Percentiles rank a stretch among this genome's conserved stretches.
Conservation (phyloP, 2,797 vertebrate species). For the Enteromius viviparus region DNA sequence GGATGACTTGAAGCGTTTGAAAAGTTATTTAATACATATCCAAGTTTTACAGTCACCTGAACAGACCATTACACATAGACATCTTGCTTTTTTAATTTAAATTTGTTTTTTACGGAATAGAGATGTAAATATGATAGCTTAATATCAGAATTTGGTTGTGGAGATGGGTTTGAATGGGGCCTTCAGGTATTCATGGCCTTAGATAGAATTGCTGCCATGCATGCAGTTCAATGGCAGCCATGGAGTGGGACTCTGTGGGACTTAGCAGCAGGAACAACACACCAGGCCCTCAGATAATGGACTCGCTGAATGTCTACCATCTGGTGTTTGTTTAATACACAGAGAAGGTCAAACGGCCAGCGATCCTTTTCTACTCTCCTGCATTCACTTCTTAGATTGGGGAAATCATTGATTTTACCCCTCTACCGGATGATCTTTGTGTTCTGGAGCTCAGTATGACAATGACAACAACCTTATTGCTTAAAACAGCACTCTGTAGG, state of each 20-base stretch:
- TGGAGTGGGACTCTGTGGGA: conserved; percentile 85
- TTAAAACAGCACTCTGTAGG: conserved; percentile 66
- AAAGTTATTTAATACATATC: conserved; percentile 11
- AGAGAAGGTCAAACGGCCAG: conserved; percentile 90
- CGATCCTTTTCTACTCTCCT: conserved; percentile 82
- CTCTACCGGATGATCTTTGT: conserved; percentile 81
- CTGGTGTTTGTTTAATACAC: conserved; percentile 93
- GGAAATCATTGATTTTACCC: conserved; percentile 82
- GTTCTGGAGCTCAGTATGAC: conserved; percentile 80
- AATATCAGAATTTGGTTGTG: conserved; percentile 20
- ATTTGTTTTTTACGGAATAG: not conserved
- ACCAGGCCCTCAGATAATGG: conserved; percentile 83
- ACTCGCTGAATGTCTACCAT: conserved; percentile 87
- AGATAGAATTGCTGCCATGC: conserved; percentile 55
- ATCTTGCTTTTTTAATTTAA: not conserved
- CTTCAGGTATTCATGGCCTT: conserved; percentile 53
- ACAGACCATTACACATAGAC: not conserved
- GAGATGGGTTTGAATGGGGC: conserved; percentile 37
- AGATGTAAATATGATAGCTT: conserved; percentile 30
- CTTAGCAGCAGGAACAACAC: conserved; percentile 84
- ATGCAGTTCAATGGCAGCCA: conserved; percentile 59
- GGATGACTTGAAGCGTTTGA: not conserved
- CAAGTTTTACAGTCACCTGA: not conserved
- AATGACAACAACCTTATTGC: conserved; percentile 74
- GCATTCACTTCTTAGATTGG: conserved; percentile 76